phyloP scores from a whole-genome alignment of 2,888 invertebrate species.

The Andricus curvator region DNA sequence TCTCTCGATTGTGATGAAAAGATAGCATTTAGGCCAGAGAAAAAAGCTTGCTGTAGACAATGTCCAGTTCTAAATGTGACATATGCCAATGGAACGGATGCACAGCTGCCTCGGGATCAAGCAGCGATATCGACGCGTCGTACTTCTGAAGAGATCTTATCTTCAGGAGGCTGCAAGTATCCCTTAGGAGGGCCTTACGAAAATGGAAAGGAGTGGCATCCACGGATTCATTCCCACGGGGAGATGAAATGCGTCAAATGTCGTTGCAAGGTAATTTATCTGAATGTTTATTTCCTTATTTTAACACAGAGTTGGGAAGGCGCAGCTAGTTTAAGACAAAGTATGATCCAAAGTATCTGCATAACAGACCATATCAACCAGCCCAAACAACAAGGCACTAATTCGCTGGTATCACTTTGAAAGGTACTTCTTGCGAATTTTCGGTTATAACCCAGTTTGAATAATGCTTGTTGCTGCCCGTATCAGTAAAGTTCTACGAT shows the following conservation, averaged over 20 bases:
- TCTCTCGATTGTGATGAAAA: constrained; percentile 86
- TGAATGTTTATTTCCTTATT: neutral
- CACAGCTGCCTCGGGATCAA: constrained; percentile 76
- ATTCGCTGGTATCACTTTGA: too few species aligned
- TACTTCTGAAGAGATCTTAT: constrained; percentile 85
- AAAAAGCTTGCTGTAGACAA: constrained; percentile 89
- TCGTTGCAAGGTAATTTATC: constrained; percentile 87
- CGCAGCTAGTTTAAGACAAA: neutral
- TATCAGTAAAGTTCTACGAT: too few species aligned
- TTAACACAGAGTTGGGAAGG: neutral
- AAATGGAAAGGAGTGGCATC: constrained; percentile 92
- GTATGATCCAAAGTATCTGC: neutral
- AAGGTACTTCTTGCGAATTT: too few species aligned
- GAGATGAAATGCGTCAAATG: constrained; percentile 94
- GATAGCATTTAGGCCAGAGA: constrained; percentile 86
- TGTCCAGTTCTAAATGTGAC: constrained; percentile 80
- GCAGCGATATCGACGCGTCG: constrained; percentile 79
- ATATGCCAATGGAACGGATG: constrained; percentile 70
- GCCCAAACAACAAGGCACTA: too few species aligned
- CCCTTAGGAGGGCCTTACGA: constrained; percentile 83
- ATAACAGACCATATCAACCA: too few species aligned
- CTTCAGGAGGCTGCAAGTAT: constrained; percentile 91
- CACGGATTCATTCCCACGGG: constrained; percentile 91
- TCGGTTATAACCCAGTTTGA: too few species aligned
- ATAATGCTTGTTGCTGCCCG: too few species aligned